Conservation (phyloP, 2,113 vertebrate genomes). For the Oncorhynchus masou region DNA sequence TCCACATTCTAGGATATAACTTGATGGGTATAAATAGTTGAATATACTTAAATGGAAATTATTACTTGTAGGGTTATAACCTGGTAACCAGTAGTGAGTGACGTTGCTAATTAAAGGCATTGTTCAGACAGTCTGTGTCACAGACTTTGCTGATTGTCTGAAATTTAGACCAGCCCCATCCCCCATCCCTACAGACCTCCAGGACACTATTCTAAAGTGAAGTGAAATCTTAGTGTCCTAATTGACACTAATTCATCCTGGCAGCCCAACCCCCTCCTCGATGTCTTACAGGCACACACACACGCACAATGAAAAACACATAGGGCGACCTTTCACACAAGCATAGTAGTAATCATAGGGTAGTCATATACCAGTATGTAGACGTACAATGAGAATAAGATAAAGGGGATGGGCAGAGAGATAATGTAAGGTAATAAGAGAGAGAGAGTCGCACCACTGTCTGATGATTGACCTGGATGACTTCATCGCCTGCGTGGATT, state of each 20-base stretch:
- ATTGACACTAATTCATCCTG: conserved; percentile 59
- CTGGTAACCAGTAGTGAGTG: conserved; percentile 17
- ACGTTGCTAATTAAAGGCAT: conserved; percentile 36
- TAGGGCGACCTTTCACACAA: not conserved
- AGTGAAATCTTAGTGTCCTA: conserved; percentile 50
- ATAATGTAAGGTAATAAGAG: not conserved
- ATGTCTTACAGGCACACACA: conserved; percentile 32
- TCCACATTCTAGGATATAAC: not conserved
- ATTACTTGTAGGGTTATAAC: not conserved
- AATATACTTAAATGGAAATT: not conserved
- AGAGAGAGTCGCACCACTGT: conserved; percentile 68
- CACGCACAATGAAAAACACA: not conserved
- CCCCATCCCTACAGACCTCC: conserved; percentile 39
- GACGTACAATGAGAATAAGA: not conserved
- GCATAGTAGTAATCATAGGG: no score
- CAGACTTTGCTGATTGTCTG: conserved; percentile 40
- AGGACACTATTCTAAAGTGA: conserved; percentile 52
- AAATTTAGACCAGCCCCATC: conserved; percentile 41
- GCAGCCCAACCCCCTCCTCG: conserved; percentile 24
- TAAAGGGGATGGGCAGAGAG: not conserved
- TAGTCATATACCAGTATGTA: no score
- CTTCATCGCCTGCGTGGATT: conserved; percentile 80
- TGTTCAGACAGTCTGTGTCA: conserved; percentile 42
- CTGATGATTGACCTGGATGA: conserved; percentile 81
- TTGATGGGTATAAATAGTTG: not conserved